Conservation (phyloP, 2,113 vertebrate species). For the Dolichotis patagonum region DNA sequence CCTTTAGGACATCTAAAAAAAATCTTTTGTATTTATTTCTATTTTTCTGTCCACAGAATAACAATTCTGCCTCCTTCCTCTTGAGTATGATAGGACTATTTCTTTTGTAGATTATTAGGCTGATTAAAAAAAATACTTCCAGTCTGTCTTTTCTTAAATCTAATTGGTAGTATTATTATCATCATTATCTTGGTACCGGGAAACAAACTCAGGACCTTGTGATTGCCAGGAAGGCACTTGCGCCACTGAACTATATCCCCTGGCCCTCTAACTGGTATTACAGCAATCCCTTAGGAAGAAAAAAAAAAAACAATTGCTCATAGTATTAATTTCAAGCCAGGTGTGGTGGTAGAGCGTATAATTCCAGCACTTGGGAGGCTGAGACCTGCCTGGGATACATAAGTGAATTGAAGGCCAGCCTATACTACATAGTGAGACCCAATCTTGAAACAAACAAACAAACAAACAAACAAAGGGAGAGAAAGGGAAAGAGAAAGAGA, state of each 20-base stretch:
- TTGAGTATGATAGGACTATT: neutral
- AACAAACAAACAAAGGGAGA: too few relatives aligned
- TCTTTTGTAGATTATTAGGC: neutral
- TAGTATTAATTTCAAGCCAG: neutral
- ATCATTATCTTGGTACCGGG: too few relatives aligned
- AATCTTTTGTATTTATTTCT: neutral
- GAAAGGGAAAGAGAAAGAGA: too few relatives aligned
- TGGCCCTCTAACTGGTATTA: neutral
- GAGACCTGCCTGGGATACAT: neutral
- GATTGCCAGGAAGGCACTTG: too few relatives aligned
- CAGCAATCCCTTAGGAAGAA: neutral
- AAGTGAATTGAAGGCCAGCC: neutral
- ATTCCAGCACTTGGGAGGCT: neutral
- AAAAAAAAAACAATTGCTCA: neutral
- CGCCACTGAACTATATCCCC: too few relatives aligned
- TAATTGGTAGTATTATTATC: neutral
- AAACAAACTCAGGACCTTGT: too few relatives aligned
- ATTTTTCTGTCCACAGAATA: slow-evolving; percentile 35
- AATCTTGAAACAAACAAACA: too few relatives aligned
- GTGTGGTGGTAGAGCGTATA: neutral
- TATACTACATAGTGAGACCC: neutral
- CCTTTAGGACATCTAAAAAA: neutral
- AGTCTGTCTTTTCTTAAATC: neutral
- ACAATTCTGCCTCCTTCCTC: neutral
- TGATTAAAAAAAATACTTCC: neutral